Percentiles rank a stretch among this genome's conserved stretches.
phyloP scores from a whole-genome alignment of 2,797 vertebrate genomes.

The Onychomys arenicola region DNA sequence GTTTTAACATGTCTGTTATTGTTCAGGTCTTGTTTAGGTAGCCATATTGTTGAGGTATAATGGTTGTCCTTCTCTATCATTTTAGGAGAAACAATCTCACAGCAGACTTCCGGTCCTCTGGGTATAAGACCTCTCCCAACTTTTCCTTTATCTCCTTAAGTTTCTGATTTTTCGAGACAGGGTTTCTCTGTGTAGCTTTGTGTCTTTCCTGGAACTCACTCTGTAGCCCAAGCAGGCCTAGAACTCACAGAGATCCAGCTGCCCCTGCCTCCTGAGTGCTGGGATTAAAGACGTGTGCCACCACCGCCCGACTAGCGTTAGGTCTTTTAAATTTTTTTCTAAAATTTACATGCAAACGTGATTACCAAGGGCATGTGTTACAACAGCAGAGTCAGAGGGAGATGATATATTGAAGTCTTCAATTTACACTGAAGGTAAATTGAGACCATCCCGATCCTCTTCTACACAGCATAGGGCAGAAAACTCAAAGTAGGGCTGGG shows the following conservation, averaged over 20 bases:
- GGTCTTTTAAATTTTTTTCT: not conserved
- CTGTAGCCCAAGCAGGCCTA: too few relatives aligned
- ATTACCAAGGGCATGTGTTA: not conserved
- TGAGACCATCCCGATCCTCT: not conserved
- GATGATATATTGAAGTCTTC: not conserved
- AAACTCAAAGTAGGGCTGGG: not conserved
- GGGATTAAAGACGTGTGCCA: too few relatives aligned
- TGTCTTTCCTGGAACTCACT: too few relatives aligned
- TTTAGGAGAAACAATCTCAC: not conserved
- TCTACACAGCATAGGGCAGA: not conserved
- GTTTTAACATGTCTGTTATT: not conserved
- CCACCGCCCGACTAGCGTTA: too few relatives aligned
- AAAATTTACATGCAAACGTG: not conserved
- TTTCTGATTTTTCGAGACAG: too few relatives aligned
- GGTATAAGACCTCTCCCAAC: not conserved
- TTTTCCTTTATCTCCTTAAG: not conserved
- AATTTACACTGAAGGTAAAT: not conserved
- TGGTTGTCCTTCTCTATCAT: not conserved
- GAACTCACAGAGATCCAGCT: too few relatives aligned
- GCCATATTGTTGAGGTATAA: not conserved
- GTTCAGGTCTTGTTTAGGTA: not conserved
- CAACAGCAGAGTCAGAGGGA: not conserved
- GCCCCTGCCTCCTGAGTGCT: too few relatives aligned
- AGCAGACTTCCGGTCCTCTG: not conserved
- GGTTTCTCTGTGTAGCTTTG: too few relatives aligned